A percentile compares a stretch with the other conserved stretches of the same genome.
Conservation (phyloP, 2,113 vertebrate genomes). For the Theristicus caerulescens region DNA sequence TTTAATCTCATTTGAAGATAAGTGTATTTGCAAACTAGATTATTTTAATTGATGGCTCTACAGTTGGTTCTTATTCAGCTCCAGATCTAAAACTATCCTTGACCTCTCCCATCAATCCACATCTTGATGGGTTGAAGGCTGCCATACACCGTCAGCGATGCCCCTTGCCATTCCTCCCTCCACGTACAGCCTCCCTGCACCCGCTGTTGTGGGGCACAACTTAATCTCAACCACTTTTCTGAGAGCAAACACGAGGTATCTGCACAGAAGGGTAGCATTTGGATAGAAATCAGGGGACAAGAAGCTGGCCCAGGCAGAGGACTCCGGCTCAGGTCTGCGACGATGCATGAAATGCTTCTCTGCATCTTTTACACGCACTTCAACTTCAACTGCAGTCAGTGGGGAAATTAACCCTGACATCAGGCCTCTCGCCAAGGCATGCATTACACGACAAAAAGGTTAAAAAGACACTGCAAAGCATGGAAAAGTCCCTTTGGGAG, state of each 20-base stretch:
- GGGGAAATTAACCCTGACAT: background rate
- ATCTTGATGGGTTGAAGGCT: background rate
- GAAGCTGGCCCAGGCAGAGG: background rate
- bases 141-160: background rate
- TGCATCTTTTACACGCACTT: background rate
- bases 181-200: background rate
- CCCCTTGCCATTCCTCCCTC: background rate
- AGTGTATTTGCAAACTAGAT: background rate
- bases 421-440: background rate
- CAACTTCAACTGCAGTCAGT: fast-evolving
- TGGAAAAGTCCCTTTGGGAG: background rate
- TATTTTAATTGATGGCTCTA: slow-evolving; percentile 42
- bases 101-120: background rate
- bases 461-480: background rate
- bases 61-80: background rate
- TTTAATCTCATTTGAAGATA: slow-evolving; percentile 12
- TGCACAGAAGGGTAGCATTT: background rate
- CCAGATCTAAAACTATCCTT: background rate
- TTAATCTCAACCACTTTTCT: background rate
- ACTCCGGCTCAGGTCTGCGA: background rate
- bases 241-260: background rate
- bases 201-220: background rate
- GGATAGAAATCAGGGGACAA: background rate
- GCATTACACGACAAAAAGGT: background rate
- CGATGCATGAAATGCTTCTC: background rate